phyloP scores from a whole-genome alignment of 2,888 invertebrate genomes.

The Dasysyrphus tricinctus region DNA sequence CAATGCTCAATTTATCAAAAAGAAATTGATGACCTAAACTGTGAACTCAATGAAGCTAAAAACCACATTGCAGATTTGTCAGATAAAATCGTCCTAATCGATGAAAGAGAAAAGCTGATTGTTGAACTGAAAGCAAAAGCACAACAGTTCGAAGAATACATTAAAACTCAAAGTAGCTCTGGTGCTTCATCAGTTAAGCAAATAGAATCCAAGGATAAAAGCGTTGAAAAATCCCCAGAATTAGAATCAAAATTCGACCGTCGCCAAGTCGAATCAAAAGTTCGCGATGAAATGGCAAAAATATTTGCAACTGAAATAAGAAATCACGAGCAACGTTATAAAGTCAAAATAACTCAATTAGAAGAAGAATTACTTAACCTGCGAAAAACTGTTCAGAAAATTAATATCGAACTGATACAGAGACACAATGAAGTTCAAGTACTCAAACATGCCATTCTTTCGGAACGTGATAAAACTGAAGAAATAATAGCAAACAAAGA shows the following conservation, averaged over 20 bases:
- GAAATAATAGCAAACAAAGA: conserved; percentile 79
- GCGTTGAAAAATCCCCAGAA: conserved; percentile 82
- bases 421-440: conserved; percentile 81
- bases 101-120: conserved; percentile 86
- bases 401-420: conserved; percentile 78
- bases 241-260: conserved; percentile 80
- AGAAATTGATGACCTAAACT: conserved; percentile 79
- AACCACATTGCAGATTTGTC: conserved; percentile 80
- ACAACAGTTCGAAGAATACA: conserved; percentile 87
- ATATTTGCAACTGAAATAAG: conserved; percentile 87
- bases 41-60: conserved; percentile 81
- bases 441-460: conserved; percentile 82
- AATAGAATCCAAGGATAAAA: conserved; percentile 76
- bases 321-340: conserved; percentile 84
- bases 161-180: conserved; percentile 84
- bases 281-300: conserved; percentile 88
- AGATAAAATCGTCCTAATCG: conserved; percentile 82
- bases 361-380: conserved; percentile 78
- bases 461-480: conserved; percentile 81
- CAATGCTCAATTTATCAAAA: conserved; percentile 79
- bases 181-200: conserved; percentile 78
- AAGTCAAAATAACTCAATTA: conserved; percentile 82
- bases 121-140: conserved; percentile 86
- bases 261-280: conserved; percentile 82
- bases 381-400: conserved; percentile 79